Percentiles rank a stretch among this genome's conserved stretches.
Conservation (phyloP, 1,140 invertebrate genomes). For the Drosophila subpulchrella region DNA sequence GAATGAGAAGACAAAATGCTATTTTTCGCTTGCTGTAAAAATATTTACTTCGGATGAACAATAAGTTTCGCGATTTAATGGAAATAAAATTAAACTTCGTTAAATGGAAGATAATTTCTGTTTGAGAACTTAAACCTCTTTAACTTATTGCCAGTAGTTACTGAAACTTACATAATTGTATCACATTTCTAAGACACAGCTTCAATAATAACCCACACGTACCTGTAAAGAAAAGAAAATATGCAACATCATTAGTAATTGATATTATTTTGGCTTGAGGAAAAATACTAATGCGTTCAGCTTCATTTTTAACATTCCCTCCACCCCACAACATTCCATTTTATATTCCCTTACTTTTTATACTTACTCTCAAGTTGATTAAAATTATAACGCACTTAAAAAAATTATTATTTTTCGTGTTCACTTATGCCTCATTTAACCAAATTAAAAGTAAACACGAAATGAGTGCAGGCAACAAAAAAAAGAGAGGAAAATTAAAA, state of each 20-base stretch:
- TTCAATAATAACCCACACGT: conserved; percentile 14
- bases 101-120: not conserved
- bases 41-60: conserved; percentile 1
- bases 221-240: conserved; percentile 58
- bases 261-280: not conserved
- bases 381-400: conserved; percentile 77
- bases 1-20: not conserved
- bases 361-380: conserved; percentile 58
- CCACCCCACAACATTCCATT: not conserved
- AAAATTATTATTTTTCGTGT: conserved; percentile 54
- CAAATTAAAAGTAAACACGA: conserved; percentile 82
- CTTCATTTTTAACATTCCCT: not conserved
- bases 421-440: conserved; percentile 82
- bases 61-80: not conserved
- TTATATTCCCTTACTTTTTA: conserved; percentile 12
- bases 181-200: not conserved
- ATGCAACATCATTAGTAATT: conserved; percentile 13
- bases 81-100: too few species aligned
- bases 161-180: conserved; percentile 14
- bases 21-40: not conserved
- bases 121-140: not conserved
- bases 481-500: conserved; percentile 55
- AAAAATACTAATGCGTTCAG: not conserved
- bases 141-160: not conserved
- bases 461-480: conserved; percentile 33